Conservation (phyloP, 2,888 invertebrate species). For the Dioctria linearis region DNA sequence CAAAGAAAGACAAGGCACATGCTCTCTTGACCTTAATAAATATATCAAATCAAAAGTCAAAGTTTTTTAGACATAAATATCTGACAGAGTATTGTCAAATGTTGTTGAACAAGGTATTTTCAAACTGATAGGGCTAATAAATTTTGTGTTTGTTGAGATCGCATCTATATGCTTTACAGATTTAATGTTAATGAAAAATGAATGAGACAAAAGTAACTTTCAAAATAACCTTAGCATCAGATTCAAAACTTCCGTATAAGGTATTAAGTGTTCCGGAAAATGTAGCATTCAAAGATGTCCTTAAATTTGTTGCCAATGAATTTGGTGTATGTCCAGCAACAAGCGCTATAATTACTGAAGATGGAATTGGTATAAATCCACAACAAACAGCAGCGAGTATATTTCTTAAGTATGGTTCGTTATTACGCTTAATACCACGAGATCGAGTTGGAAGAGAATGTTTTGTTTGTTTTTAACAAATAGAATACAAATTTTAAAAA, state of each 20-base stretch:
- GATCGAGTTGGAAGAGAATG: conserved; percentile 84
- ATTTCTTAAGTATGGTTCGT: conserved; percentile 95
- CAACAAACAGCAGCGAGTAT: conserved; percentile 97
- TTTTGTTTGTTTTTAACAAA: too few species aligned
- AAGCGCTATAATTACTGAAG: conserved; percentile 97
- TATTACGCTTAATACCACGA: conserved; percentile 92
- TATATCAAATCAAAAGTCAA: too few species aligned
- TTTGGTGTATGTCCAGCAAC: conserved; percentile 95
- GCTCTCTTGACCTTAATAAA: too few species aligned
- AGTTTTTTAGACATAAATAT: too few species aligned
- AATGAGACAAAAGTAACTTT: conserved; percentile 86
- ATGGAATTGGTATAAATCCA: conserved; percentile 97
- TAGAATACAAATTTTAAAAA: neutral
- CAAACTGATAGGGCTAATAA: neutral
- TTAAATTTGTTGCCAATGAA: conserved; percentile 98
- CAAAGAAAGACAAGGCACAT: too few species aligned
- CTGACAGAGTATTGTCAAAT: too few species aligned
- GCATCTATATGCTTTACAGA: neutral
- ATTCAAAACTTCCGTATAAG: conserved; percentile 97
- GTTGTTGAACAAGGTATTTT: too few species aligned
- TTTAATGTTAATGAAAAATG: conserved; percentile 1
- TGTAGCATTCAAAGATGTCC: conserved; percentile 95
- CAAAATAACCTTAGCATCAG: conserved; percentile 96
- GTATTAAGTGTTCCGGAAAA: conserved; percentile 94
- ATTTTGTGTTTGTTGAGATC: neutral